Evolutionary conservation across 2,113 vertebrate species (phyloP).

Genomic region (Pavo muticus): DNA sequence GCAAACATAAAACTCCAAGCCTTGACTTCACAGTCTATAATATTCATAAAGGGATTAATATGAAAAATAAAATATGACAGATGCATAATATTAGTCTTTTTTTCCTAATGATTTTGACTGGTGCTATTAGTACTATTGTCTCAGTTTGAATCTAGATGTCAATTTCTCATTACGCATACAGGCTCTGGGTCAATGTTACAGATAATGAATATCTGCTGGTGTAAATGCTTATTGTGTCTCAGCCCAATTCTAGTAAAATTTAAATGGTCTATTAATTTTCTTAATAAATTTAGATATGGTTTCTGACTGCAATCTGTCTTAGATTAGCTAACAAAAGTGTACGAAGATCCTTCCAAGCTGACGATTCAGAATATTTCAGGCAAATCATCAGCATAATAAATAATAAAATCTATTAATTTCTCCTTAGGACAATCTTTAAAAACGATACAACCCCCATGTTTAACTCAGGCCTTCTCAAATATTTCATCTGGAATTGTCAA

Average conservation of each 20-base stretch:
- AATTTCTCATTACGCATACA: slow-evolving; percentile 70
- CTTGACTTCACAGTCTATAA: neutral
- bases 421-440: neutral
- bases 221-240: slow-evolving; percentile 73
- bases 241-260: slow-evolving; percentile 81
- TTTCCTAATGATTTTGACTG: slow-evolving; percentile 2
- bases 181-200: slow-evolving; percentile 70
- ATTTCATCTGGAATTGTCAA: neutral
- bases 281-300: slow-evolving; percentile 86
- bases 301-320: slow-evolving; percentile 81
- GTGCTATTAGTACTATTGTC: neutral
- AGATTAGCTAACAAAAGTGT: slow-evolving; percentile 81
- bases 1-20: neutral
- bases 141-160: slow-evolving; percentile 46
- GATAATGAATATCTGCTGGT: slow-evolving; percentile 74
- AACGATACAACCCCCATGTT: neutral
- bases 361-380: slow-evolving; percentile 69
- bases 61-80: slow-evolving; percentile 31
- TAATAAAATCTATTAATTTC: neutral
- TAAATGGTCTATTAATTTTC: slow-evolving; percentile 84
- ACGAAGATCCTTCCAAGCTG: slow-evolving; percentile 73
- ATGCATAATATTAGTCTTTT: neutral
- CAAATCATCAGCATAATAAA: slow-evolving; percentile 56
- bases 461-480: neutral
- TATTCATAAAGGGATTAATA: neutral